These are phyloP conservation scores for Dexiosoma caninum DNA, from an alignment of 2,888 invertebrate genomes.

Conservation along the genomic window DNA sequence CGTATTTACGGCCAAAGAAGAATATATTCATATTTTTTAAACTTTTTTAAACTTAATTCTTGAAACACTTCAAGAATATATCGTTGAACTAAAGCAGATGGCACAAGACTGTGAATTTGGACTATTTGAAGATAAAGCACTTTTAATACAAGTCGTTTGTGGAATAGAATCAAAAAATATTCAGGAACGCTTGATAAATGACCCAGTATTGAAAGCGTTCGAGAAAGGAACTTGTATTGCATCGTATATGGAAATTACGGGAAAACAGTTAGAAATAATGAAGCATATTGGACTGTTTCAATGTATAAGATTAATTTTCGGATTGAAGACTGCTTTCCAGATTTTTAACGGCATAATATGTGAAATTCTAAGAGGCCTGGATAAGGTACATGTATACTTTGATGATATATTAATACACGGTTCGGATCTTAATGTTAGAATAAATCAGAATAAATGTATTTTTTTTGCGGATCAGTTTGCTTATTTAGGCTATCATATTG, in stretches of 20 bases:
- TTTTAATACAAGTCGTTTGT: conserved; percentile 20
- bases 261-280: conserved; percentile 2
- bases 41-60: not conserved
- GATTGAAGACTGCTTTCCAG: too few relatives aligned
- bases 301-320: conserved; percentile 27
- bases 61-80: not conserved
- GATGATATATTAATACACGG: conserved; percentile 34
- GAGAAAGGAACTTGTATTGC: conserved; percentile 20
- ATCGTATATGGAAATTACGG: conserved; percentile 21
- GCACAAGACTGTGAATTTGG: conserved; percentile 4
- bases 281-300: conserved; percentile 41
- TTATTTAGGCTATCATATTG: not conserved
- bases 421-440: not conserved
- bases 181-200: not conserved
- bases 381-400: conserved; percentile 33
- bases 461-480: not conserved
- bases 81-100: conserved; percentile 4
- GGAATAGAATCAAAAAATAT: not conserved
- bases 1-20: conserved; percentile 3
- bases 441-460: conserved; percentile 59
- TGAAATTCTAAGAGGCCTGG: conserved; percentile 7
- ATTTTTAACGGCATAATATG: not conserved
- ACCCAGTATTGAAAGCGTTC: conserved; percentile 4
- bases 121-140: not conserved
- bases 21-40: not conserved